Percentiles rank a stretch among this genome's conserved stretches.
Evolutionary conservation across 2,888 invertebrate genomes (phyloP).

Genomic region (Beris chalybata): DNA sequence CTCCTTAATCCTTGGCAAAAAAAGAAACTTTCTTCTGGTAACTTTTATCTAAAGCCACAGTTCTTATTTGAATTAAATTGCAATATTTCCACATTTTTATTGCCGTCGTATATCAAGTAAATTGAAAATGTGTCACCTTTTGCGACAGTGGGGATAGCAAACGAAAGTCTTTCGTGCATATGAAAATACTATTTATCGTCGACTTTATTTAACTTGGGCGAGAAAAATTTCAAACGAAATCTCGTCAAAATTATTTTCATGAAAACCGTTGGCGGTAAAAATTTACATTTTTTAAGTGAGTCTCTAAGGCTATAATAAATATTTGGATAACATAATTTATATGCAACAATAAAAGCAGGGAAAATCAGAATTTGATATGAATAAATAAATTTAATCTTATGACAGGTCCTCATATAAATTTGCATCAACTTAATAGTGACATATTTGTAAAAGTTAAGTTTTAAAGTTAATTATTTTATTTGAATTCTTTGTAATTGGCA

Average conservation of each 20-base stretch:
- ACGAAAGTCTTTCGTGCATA: slow-evolving; percentile 22
- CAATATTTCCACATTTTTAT: slow-evolving; percentile 36
- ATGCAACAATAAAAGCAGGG: no score
- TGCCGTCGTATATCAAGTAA: slow-evolving; percentile 36
- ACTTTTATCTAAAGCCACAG: background rate
- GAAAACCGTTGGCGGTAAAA: background rate
- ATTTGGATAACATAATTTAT: no score
- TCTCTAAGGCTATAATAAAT: no score
- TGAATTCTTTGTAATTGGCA: no score
- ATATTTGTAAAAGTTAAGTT: no score
- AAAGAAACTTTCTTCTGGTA: background rate
- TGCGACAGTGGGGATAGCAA: slow-evolving; percentile 9
- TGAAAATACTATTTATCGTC: slow-evolving; percentile 20
- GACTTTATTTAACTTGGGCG: slow-evolving; percentile 13
- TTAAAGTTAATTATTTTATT: no score
- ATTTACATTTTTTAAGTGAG: no score
- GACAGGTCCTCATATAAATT: no score
- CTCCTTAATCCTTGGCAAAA: background rate
- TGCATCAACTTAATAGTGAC: no score
- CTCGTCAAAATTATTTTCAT: slow-evolving; percentile 1
- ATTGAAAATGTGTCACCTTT: slow-evolving; percentile 36
- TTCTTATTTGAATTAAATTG: slow-evolving; percentile 27
- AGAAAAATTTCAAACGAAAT: slow-evolving; percentile 11
- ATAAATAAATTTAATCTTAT: no score
- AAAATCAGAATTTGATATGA: no score